Conservation (phyloP, 2,113 vertebrate species). For the Anoura caudifer region DNA sequence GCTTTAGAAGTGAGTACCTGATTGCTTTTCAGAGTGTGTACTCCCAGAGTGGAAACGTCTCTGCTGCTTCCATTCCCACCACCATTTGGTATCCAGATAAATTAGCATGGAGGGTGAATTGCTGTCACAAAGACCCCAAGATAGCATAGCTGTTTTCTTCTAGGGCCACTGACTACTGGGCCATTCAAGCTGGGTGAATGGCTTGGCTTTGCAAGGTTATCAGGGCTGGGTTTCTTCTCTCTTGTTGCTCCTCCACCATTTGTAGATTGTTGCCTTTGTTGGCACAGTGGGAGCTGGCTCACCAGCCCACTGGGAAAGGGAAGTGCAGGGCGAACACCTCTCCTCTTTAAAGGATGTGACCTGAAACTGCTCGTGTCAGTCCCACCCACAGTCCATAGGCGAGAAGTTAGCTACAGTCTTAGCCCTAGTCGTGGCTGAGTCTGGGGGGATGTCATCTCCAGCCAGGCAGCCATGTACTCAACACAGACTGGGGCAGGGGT, state of each 20-base stretch:
- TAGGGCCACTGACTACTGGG: neutral
- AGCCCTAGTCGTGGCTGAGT: neutral
- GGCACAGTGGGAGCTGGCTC: neutral
- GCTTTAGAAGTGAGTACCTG: constrained; percentile 14
- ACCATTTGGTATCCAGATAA: neutral
- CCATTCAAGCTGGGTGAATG: neutral
- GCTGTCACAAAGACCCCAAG: neutral
- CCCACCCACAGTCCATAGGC: no score
- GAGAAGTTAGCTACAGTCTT: neutral
- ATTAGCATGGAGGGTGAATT: neutral
- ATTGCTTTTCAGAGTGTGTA: constrained; percentile 29
- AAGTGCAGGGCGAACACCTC: neutral
- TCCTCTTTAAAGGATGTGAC: neutral
- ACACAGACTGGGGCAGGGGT: neutral
- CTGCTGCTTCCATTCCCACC: neutral
- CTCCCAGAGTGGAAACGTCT: neutral
- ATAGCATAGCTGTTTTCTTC: neutral
- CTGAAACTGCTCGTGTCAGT: neutral
- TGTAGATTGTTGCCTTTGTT: neutral
- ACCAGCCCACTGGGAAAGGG: neutral
- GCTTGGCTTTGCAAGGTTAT: neutral
- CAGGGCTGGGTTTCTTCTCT: neutral
- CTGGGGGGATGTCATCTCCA: neutral
- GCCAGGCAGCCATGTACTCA: neutral
- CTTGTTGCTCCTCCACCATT: neutral